Evolutionary conservation across 2,888 invertebrate species (phyloP).

Genomic region (Eueremaeus valkanovi): DNA sequence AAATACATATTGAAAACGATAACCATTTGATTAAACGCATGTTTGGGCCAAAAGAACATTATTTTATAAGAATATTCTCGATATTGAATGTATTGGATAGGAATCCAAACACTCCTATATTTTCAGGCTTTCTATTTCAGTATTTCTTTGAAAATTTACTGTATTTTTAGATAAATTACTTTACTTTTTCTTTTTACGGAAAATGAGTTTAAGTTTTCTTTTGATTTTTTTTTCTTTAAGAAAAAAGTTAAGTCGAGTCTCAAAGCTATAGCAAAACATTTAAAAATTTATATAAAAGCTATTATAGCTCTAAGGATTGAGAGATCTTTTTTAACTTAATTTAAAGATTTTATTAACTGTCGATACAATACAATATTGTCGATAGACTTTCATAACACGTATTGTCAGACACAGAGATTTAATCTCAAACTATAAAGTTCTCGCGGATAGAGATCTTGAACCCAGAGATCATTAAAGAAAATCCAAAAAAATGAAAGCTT

Average conservation of each 20-base stretch:
- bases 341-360: background rate
- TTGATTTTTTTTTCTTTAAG: too few species aligned
- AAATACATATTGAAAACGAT: conserved; percentile 16
- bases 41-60: background rate
- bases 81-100: background rate
- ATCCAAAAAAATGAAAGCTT: too few species aligned
- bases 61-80: background rate
- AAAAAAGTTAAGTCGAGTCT: background rate
- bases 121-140: conserved; percentile 16
- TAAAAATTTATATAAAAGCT: background rate
- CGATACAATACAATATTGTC: background rate
- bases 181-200: background rate
- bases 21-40: conserved; percentile 17
- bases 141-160: background rate
- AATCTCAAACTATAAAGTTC: background rate
- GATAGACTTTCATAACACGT: conserved; percentile 15
- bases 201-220: background rate
- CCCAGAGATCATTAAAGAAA: background rate
- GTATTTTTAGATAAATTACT: conserved; percentile 30
- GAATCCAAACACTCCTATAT: background rate
- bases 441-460: background rate
- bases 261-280: background rate
- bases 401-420: background rate
- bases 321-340: background rate
- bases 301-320: background rate